Evolutionary conservation across 2,113 vertebrate genomes (phyloP), one percentile per base, ranked within the genome.

Genomic region (Nerophis lumbriciformis): DNA sequence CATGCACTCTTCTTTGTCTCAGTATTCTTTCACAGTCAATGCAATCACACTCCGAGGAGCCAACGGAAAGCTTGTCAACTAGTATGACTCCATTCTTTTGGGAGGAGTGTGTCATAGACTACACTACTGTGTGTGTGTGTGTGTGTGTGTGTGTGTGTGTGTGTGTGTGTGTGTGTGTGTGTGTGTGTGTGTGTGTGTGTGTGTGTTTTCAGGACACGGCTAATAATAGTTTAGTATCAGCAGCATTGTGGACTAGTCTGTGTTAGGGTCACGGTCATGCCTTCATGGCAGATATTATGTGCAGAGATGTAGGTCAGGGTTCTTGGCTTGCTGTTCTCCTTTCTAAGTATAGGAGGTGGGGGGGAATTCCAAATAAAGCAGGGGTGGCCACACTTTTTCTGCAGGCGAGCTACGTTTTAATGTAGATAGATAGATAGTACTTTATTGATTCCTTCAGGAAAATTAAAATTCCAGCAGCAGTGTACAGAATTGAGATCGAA

Each of bases 191-290:
- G 38, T 61, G 21, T 64, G 57, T 66, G 48, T 50, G 8, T 51
- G 16, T 52, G 50, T 52, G 19, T 52, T 15, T 49, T 73, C 49
- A 80, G 71, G 38, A 59, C 72, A 65, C 4, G 61, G 49, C 83
- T 82, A 87, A 83, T 71, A 83, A 84, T 87, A 85, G 81, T 53
- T 75, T 55, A 42, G n/a, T 49, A 66, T 74, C 70, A 74, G 57
- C 58, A 45, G 70, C 53, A 6, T 28, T 67, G 61, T 63, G 70
- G 55, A 79, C 77, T 73, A 78, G 72, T 59, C 55, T 36, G 57
- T 35, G 53, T 69, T 56, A 69, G 60, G 75, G 76, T 83, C 76
- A 80, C 38, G n/a, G 49, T 15, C 48, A 16, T n/a, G n/a, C n/a
- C n/a, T n/a, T n/a, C n/a, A n/a, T n/a, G 8, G 47, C 10, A 66